Base-by-base conservation (phyloP, 2,888 invertebrate genomes). In the Amiota mariae region DNA sequence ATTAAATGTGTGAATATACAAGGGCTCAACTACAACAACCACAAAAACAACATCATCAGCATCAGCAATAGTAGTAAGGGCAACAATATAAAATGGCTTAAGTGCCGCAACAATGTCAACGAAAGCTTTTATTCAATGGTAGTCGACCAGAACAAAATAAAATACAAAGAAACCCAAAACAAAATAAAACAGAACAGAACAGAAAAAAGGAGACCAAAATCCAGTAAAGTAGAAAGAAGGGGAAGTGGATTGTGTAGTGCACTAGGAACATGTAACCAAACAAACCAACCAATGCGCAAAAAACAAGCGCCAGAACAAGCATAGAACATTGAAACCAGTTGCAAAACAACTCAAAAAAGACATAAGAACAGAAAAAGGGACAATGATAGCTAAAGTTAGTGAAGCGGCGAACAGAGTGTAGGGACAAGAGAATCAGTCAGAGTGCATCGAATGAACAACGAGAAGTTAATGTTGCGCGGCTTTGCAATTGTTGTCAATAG, bases 91-190 rank as follows among this genome's bases (percentile, higher is more conserved):
- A 66, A 66, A 66, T 49, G 49, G 66, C 66, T 66, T 66, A 66
- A 66, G 66, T 66, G 48, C 66, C 66, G 49, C 66, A 66, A 66
- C 66, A 66, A 66, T 66, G 66, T 66, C 66, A 66, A 49, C 20
- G 66, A 15, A 48, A 15, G 66, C 48, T 49, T 66, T 66, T 36
- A 36, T 36, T 36, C 36, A 36, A 36, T 36, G 2, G 6, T 36
- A 36, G 36, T 36, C 36, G 66, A 48, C 48, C 36, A 11, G n/a
- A 54, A 54, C 54, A 54, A n/a, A n/a, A n/a, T n/a, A n/a, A n/a
- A n/a, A n/a, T n/a, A n/a, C n/a, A n/a, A n/a, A n/a, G n/a, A n/a
- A n/a, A n/a, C n/a, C n/a, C n/a, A n/a, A n/a, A n/a, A n/a, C n/a
- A n/a, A n/a, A n/a, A n/a, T n/a, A n/a, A 54, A 11, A 54, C 13